phyloP scores from a whole-genome alignment of 2,888 invertebrate genomes.

The Drosophila formosana region DNA sequence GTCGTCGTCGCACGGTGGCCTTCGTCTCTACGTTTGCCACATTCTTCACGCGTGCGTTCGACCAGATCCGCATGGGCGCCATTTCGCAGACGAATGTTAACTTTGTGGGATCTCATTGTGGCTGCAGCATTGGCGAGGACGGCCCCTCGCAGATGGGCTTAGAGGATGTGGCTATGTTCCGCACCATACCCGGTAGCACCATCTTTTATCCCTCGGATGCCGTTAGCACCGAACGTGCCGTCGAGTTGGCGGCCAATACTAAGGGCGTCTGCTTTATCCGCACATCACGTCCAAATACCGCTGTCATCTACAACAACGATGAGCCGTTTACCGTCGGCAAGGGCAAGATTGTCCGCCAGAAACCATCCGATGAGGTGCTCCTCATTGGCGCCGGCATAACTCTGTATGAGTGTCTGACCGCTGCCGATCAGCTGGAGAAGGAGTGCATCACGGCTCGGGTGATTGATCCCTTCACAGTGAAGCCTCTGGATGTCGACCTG shows the following conservation, averaged over 20 bases:
- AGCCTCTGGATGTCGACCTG: slow-evolving; percentile 94
- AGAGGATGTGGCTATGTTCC: slow-evolving; percentile 99
- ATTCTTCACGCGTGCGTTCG: slow-evolving; percentile 98
- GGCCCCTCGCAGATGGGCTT: slow-evolving; percentile 99
- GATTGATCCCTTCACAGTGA: slow-evolving; percentile 97
- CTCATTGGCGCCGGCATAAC: slow-evolving; percentile 98
- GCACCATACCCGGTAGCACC: slow-evolving; percentile 93
- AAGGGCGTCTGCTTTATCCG: slow-evolving; percentile 98
- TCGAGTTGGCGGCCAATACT: slow-evolving; percentile 98
- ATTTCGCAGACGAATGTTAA: slow-evolving; percentile 99
- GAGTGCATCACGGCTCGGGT: slow-evolving; percentile 92
- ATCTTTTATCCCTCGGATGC: slow-evolving; percentile 96
- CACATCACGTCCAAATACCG: slow-evolving; percentile 96
- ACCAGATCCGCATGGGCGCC: slow-evolving; percentile 99
- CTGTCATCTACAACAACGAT: slow-evolving; percentile 93
- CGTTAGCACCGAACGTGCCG: slow-evolving; percentile 96
- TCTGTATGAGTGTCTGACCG: slow-evolving; percentile 94
- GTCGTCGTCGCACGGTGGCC: slow-evolving; percentile 95
- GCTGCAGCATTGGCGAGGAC: slow-evolving; percentile 99
- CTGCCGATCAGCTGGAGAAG: slow-evolving; percentile 91
- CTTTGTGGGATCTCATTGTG: slow-evolving; percentile 98
- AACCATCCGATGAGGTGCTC: slow-evolving; percentile 91
- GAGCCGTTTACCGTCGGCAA: slow-evolving; percentile 92
- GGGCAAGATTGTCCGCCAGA: slow-evolving; percentile 92
- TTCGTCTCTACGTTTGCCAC: slow-evolving; percentile 99